These are phyloP conservation scores for Sinotaia quadrata DNA, from an alignment of 2,888 invertebrate genomes.

Conservation along the genomic window DNA sequence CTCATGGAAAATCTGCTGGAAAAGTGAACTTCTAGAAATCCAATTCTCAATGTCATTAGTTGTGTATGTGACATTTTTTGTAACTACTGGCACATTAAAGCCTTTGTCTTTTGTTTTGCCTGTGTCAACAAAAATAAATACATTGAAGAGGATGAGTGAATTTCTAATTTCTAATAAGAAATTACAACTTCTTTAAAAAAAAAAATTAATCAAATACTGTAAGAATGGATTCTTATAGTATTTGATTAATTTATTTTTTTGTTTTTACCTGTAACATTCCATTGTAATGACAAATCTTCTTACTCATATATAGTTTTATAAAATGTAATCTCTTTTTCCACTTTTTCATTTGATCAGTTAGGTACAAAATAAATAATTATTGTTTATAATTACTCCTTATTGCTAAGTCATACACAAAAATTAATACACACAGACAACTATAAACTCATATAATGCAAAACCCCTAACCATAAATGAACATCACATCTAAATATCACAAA, in stretches of 20 bases:
- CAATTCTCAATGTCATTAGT: conserved; percentile 52
- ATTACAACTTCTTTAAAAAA: background rate
- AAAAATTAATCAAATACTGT: background rate
- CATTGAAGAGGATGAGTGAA: background rate
- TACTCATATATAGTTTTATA: too few species aligned
- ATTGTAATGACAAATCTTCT: too few species aligned
- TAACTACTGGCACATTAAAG: conserved; percentile 20
- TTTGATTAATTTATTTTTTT: too few species aligned
- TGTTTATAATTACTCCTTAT: background rate
- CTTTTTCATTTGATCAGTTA: background rate
- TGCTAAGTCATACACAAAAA: conserved; percentile 8
- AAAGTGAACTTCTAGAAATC: conserved; percentile 52
- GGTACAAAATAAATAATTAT: background rate
- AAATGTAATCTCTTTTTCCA: background rate
- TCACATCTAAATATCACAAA: background rate
- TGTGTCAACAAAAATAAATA: background rate
- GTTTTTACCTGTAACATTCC: too few species aligned
- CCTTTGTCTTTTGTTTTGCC: conserved; percentile 22
- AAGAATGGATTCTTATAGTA: too few species aligned
- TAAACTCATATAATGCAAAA: background rate
- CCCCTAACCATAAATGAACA: too few species aligned
- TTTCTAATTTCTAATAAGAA: background rate
- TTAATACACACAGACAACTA: conserved; percentile 5
- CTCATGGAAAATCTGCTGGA: conserved; percentile 52
- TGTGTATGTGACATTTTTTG: conserved; percentile 26